phyloP scores from a whole-genome alignment of 2,888 invertebrate species.

The Thereva nobilitata region DNA sequence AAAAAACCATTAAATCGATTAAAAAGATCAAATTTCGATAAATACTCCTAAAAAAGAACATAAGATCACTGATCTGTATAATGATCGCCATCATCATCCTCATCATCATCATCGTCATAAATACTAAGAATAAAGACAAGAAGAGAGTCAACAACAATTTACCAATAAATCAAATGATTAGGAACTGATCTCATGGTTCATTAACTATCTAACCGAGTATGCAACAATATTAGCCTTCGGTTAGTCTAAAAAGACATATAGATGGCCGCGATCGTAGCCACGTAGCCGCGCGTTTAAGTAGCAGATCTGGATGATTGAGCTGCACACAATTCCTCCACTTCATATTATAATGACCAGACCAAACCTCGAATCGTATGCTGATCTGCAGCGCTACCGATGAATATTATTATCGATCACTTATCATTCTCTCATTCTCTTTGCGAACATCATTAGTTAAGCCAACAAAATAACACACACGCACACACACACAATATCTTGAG shows the following conservation, averaged over 20 bases:
- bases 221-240: constrained; percentile 4
- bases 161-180: constrained; percentile 23
- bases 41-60: too few relatives aligned
- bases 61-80: too few relatives aligned
- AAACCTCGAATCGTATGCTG: background rate
- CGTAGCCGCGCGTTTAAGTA: background rate
- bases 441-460: constrained; percentile 27
- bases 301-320: constrained; percentile 7
- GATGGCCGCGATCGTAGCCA: background rate
- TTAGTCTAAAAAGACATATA: background rate
- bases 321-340: background rate
- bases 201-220: constrained; percentile 29
- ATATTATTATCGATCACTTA: constrained; percentile 30
- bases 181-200: constrained; percentile 22
- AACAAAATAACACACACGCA: background rate
- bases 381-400: constrained; percentile 9
- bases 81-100: too few relatives aligned
- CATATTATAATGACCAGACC: too few relatives aligned
- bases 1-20: too few relatives aligned
- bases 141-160: constrained; percentile 5
- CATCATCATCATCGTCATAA: too few relatives aligned
- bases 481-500: background rate
- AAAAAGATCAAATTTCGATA: too few relatives aligned
- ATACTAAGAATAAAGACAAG: too few relatives aligned
- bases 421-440: too few relatives aligned